Base-by-base conservation (phyloP, 2,797 vertebrate species). In the Paguma larvata region DNA sequence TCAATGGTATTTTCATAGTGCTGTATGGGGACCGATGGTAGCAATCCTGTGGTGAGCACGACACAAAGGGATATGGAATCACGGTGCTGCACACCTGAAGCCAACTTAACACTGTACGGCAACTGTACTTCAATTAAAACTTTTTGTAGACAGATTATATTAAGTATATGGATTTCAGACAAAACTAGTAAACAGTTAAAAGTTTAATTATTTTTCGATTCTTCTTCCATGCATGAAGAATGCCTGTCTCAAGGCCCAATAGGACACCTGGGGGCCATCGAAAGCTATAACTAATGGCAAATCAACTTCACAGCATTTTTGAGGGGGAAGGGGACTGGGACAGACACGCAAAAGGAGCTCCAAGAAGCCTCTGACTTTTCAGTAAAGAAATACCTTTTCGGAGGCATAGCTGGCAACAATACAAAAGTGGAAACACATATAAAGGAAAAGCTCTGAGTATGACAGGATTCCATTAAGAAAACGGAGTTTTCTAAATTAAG, bases 151-250 rank as follows among this genome's bases (percentile, higher is more conserved):
- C 23, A 83, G 89, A 86, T 48, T 89, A 93, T 68, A 96, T 67
- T 75, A 80, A 93, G n/a, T 44, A 78, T 59, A 89, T 10, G 41
- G 21, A 72, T 70, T 93, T 96, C 72, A 83, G 7, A 32, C 91
- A 96, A 93, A 92, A 93, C 30, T 38, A 91, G 41, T 56, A 25
- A 90, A 82, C 1, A 21, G 19, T 68, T 86, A 46, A 59, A 41
- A 32, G 19, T n/a, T 84, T 84, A 95, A 72, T 88, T 93, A 88
- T 65, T 95, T 91, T 46, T 41, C 27, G 12, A 82, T 93, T 84
- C 78, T 51, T 95, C 19, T 91, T 94, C 67, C 27, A 62, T 48
- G 59, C 51, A 89, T 56, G 23, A 77, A 30, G 21, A 93, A 80
- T 56, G 48, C 32, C 15, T 80, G 89, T 68, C 48, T 94, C 75